A percentile compares a stretch with the other conserved stretches of the same genome.
phyloP scores from a whole-genome alignment of 2,888 invertebrate genomes.

The Boloria euphrosyne region DNA sequence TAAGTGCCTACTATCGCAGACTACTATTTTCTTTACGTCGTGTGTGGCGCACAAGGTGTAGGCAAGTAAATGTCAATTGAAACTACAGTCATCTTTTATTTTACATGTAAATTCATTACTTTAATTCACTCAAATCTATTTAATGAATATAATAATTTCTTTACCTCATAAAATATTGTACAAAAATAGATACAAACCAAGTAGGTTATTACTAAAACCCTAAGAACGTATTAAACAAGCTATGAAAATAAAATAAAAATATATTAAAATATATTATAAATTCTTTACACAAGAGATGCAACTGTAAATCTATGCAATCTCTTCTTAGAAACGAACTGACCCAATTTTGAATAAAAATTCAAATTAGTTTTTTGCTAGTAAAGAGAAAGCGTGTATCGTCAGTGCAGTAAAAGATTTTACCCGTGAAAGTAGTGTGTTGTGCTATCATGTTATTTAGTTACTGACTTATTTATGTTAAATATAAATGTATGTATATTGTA shows the following conservation, averaged over 20 bases:
- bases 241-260: too few species aligned
- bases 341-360: constrained; percentile 77
- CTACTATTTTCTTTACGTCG: neutral
- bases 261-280: too few species aligned
- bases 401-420: constrained; percentile 65
- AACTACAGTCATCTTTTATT: neutral
- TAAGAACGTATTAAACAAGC: too few species aligned
- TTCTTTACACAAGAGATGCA: neutral
- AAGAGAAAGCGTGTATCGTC: constrained; percentile 70
- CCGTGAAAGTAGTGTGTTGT: constrained; percentile 66
- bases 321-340: constrained; percentile 68
- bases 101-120: neutral
- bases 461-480: constrained; percentile 31
- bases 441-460: constrained; percentile 41
- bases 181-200: too few species aligned
- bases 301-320: constrained; percentile 18
- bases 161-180: too few species aligned
- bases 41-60: constrained; percentile 14
- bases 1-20: too few species aligned
- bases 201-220: too few species aligned
- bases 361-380: constrained; percentile 74
- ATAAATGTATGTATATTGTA: constrained; percentile 9
- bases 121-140: too few species aligned
- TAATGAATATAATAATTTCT: too few species aligned
- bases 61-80: constrained; percentile 1